These are phyloP conservation scores for Stenotaenia linearis DNA, from an alignment of 2,888 invertebrate genomes.

Conservation along the genomic window DNA sequence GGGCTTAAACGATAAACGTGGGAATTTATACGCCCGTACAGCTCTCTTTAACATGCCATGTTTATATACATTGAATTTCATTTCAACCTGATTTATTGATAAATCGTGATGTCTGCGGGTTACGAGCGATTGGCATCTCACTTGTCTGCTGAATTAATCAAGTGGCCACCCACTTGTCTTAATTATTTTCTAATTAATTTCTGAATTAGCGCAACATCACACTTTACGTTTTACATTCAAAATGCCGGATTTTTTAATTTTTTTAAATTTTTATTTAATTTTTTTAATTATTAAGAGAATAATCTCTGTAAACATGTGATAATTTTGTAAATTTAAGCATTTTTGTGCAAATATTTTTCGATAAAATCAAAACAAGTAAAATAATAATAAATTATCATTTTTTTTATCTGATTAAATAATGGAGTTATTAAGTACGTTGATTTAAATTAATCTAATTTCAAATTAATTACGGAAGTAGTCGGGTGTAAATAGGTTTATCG, in stretches of 20 bases:
- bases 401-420: too few relatives aligned
- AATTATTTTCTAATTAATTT: slow-evolving; percentile 21
- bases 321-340: too few relatives aligned
- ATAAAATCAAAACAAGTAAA: not conserved
- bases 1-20: slow-evolving; percentile 21
- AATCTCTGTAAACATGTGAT: too few relatives aligned
- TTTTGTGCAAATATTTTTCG: not conserved
- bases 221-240: not conserved
- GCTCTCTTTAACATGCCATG: not conserved
- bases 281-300: too few relatives aligned
- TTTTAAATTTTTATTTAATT: too few relatives aligned
- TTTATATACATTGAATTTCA: slow-evolving; percentile 10
- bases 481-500: not conserved
- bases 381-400: not conserved
- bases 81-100: slow-evolving; percentile 2
- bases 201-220: not conserved
- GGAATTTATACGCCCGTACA: not conserved
- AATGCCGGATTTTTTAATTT: not conserved
- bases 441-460: not conserved
- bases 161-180: not conserved
- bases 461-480: not conserved
- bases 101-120: slow-evolving; percentile 12
- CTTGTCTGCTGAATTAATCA: slow-evolving; percentile 24
- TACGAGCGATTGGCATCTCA: slow-evolving; percentile 6
- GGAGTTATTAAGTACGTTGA: too few relatives aligned